A percentile compares a stretch with the other conserved stretches of the same genome.
Evolutionary conservation across 2,888 invertebrate species (phyloP).

Genomic region (Melinaea menophilus): DNA sequence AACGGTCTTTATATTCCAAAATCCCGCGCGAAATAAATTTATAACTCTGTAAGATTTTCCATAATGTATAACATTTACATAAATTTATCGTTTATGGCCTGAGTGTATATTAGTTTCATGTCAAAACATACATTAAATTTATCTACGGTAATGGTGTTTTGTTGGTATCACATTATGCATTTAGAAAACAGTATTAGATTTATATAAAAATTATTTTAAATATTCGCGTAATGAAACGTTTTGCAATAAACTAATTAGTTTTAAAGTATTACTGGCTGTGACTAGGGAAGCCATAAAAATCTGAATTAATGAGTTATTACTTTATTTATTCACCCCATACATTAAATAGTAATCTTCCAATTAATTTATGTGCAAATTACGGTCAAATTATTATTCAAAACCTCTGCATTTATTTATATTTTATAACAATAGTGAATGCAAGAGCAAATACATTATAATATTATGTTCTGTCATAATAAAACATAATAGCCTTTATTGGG

Average conservation of each 20-base stretch:
- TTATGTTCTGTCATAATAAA: too few relatives aligned
- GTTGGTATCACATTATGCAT: too few relatives aligned
- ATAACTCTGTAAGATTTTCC: slow-evolving; percentile 16
- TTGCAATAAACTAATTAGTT: neutral
- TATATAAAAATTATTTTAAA: neutral
- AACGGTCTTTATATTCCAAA: slow-evolving; percentile 65
- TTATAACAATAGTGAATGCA: too few relatives aligned
- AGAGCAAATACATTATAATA: too few relatives aligned
- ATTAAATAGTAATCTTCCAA: neutral
- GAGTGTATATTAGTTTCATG: too few relatives aligned
- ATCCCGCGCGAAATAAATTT: slow-evolving; percentile 45
- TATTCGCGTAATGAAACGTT: neutral
- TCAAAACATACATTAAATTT: too few relatives aligned
- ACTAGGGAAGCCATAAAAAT: neutral
- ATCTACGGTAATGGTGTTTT: too few relatives aligned
- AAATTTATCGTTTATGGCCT: slow-evolving; percentile 1
- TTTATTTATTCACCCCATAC: neutral
- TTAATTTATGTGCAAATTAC: too few relatives aligned
- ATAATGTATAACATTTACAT: slow-evolving; percentile 19
- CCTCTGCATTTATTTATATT: too few relatives aligned
- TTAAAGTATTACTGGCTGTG: neutral
- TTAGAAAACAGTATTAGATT: neutral
- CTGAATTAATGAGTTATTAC: neutral
- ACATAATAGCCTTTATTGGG: too few relatives aligned
- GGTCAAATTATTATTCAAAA: too few relatives aligned